Evolutionary conservation across 2,113 vertebrate genomes (phyloP), one percentile per base, ranked within the genome.

Genomic region (Motacilla alba): DNA sequence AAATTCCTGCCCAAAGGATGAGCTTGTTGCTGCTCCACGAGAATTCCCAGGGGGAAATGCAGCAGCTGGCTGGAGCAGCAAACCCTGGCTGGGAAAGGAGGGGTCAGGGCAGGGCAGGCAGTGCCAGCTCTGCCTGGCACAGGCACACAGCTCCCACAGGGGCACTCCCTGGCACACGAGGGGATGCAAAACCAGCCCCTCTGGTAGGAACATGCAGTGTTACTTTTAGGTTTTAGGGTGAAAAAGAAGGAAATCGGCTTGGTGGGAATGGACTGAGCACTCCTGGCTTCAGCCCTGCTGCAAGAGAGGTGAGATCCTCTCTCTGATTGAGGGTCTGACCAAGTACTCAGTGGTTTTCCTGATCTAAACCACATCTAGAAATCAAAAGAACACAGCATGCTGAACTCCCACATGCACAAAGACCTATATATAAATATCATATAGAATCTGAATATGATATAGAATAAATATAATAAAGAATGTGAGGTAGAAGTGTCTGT

Each of bases 161-260:
- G 41, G 17, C 15, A 41, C n/a, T 31, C 81, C 33, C 79, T 80
- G 76, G 39, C 68, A 94, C 15, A 23, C 3, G 44, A 81, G 37
- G 79, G 83, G 12, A 22, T 12, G 46, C 33, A 22, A n/a, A 69
- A 20, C 2, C 14, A 69, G 24, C 64, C 0, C 1, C 37, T 33
- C n/a, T 2, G 5, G 2, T 2, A 43, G 23, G 44, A 63, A 72
- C 92, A 73, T 0, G 8, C 75, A 58, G 3, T 1, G 0, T 12
- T 83, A 72, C 13, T 64, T 75, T 88, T 16, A 15, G 72, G 37
- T 77, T 87, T 69, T 37, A 15, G 77, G 55, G 39, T 35, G 69
- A 68, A 70, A 83, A 16, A 80, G 31, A 26, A 50, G 43, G 56
- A 59, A 56, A 67, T 19, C 10, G 43, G 70, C 44, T 67, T 5